Conservation (phyloP, 2,113 vertebrate species). For the Prolemur simus region DNA sequence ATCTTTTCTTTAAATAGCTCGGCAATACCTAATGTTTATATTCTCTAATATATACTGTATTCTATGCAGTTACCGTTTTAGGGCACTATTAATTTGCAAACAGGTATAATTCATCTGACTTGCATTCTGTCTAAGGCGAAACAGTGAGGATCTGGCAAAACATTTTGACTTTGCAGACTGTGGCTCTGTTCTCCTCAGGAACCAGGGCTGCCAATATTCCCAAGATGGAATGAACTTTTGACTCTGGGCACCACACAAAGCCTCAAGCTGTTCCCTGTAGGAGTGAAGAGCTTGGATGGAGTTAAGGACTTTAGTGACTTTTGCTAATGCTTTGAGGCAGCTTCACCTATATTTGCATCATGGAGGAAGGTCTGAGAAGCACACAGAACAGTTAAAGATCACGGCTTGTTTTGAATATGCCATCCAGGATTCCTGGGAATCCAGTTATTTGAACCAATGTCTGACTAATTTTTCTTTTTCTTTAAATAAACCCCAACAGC, state of each 20-base stretch:
- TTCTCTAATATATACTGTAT: neutral
- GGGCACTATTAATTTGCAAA: conserved; percentile 12
- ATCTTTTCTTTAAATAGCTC: conserved; percentile 39
- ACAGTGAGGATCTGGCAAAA: conserved; percentile 47
- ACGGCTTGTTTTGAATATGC: conserved; percentile 66
- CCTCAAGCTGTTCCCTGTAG: conserved; percentile 48
- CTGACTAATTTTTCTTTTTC: conserved; percentile 50
- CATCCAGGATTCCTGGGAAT: conserved; percentile 64
- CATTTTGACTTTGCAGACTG: neutral
- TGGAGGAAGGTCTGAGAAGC: conserved; percentile 36
- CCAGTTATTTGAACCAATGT: conserved; percentile 7
- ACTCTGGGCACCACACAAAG: conserved; percentile 67
- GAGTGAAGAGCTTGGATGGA: conserved; percentile 57
- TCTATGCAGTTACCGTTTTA: neutral
- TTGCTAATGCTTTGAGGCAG: conserved; percentile 73
- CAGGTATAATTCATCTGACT: neutral
- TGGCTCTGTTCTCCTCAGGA: neutral
- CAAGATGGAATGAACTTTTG: conserved; percentile 74
- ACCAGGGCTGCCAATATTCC: neutral
- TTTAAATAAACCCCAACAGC: conserved; percentile 15
- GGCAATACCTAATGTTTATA: neutral
- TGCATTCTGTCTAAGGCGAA: neutral
- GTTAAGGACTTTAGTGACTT: conserved; percentile 69
- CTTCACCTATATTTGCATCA: conserved; percentile 78
- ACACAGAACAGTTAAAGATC: conserved; percentile 61